A percentile compares a stretch with the other conserved stretches of the same genome.
Evolutionary conservation across 2,797 vertebrate species (phyloP).

Genomic region (Neosilurus hyrtlii): DNA sequence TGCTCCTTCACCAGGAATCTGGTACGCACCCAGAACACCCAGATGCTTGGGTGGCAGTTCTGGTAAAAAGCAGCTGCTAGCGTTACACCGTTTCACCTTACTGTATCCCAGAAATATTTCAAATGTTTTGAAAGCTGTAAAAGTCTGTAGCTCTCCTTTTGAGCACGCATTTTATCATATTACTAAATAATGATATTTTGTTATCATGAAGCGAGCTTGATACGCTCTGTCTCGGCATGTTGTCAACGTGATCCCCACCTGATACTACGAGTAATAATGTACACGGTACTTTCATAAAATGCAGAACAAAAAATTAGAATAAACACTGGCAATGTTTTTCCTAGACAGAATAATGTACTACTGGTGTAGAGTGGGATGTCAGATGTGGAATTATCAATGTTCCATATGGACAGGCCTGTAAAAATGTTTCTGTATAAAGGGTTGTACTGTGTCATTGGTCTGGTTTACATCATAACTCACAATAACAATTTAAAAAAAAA

Average conservation of each 20-base stretch:
- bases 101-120: too few relatives aligned
- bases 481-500: too few relatives aligned
- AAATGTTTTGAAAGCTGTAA: too few relatives aligned
- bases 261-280: not conserved
- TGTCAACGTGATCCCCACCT: too few relatives aligned
- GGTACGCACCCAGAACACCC: not conserved
- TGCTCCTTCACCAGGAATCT: not conserved
- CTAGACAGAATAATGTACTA: not conserved
- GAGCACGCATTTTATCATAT: too few relatives aligned
- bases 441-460: not conserved
- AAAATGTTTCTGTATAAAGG: not conserved
- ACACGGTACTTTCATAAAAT: not conserved
- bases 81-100: too few relatives aligned
- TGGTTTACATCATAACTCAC: too few relatives aligned
- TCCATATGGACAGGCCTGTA: not conserved
- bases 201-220: too few relatives aligned
- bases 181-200: too few relatives aligned
- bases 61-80: too few relatives aligned
- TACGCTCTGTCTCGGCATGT: too few relatives aligned
- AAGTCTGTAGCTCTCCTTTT: too few relatives aligned
- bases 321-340: not conserved
- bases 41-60: not conserved
- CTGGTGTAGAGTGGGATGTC: not conserved
- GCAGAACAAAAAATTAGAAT: not conserved
- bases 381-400: not conserved